Percentiles rank a stretch among this genome's conserved stretches.
phyloP scores from a whole-genome alignment of 1,140 invertebrate species.

The Liolophura sinensis region DNA sequence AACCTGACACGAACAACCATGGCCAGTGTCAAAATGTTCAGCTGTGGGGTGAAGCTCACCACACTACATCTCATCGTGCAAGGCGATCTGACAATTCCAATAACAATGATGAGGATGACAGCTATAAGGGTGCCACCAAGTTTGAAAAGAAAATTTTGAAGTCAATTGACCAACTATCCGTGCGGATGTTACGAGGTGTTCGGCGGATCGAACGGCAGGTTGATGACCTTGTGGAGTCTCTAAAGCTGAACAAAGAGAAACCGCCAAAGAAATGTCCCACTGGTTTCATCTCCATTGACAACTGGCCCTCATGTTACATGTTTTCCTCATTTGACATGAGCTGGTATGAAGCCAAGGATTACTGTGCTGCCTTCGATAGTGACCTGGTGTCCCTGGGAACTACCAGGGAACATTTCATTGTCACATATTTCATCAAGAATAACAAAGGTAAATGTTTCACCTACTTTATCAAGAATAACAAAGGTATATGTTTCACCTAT shows the following conservation, averaged over 20 bases:
- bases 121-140: no score
- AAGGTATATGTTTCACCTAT: no score
- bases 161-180: constrained; percentile 28
- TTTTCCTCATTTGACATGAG: constrained; percentile 40
- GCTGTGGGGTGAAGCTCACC: no score
- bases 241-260: constrained; percentile 8
- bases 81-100: no score
- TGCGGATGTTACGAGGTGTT: constrained; percentile 25
- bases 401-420: constrained; percentile 35
- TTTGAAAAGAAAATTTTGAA: constrained; percentile 18
- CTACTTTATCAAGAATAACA: constrained; percentile 22
- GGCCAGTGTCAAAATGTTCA: no score
- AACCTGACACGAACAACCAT: no score
- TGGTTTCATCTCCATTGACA: constrained; percentile 26
- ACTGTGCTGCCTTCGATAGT: constrained; percentile 37
- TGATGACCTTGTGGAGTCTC: constrained; percentile 7
- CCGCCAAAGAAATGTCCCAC: constrained; percentile 26
- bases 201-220: constrained; percentile 27
- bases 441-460: constrained; percentile 34
- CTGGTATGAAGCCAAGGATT: constrained; percentile 40
- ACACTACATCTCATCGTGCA: no score
- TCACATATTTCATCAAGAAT: constrained; percentile 39
- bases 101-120: no score
- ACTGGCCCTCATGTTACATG: constrained; percentile 37
- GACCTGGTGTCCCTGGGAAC: constrained; percentile 34